Conservation (phyloP, 2,888 invertebrate genomes). For the Sminthurinus aureus region DNA sequence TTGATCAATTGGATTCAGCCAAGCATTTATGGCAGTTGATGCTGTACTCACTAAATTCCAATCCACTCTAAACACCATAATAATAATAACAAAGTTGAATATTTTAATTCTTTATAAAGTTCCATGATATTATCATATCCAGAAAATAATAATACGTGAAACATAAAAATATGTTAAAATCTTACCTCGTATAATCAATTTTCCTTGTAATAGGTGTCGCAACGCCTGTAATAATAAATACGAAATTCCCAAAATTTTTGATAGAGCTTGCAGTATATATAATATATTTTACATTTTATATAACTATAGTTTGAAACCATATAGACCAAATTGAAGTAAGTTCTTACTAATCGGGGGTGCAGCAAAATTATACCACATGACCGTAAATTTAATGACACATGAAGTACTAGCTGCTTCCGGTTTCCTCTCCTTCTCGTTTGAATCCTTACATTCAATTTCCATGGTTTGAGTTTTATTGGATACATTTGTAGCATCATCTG, state of each 20-base stretch:
- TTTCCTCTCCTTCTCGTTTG: slow-evolving; percentile 65
- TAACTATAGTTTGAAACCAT: no score
- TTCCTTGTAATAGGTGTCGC: slow-evolving; percentile 91
- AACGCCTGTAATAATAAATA: no score
- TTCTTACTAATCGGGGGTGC: no score
- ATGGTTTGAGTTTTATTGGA: neutral
- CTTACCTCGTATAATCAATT: slow-evolving; percentile 87
- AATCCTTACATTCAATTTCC: slow-evolving; percentile 63
- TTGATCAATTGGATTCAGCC: slow-evolving; percentile 96
- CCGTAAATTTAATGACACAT: slow-evolving; percentile 85
- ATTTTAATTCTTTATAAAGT: no score
- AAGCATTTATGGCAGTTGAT: slow-evolving; percentile 95
- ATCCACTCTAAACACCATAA: slow-evolving; percentile 82
- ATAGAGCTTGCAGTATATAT: no score
- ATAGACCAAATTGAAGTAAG: no score
- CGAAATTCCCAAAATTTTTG: no score
- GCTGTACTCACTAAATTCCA: slow-evolving; percentile 97
- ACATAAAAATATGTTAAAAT: neutral
- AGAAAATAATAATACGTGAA: no score
- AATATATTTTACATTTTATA: no score
- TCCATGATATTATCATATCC: no score
- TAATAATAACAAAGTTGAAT: slow-evolving; percentile 13
- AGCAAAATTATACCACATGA: slow-evolving; percentile 97
- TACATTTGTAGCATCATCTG: neutral
- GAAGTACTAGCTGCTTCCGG: slow-evolving; percentile 66